Conservation (phyloP, 1,140 invertebrate species). For the Ephestia elutella region DNA sequence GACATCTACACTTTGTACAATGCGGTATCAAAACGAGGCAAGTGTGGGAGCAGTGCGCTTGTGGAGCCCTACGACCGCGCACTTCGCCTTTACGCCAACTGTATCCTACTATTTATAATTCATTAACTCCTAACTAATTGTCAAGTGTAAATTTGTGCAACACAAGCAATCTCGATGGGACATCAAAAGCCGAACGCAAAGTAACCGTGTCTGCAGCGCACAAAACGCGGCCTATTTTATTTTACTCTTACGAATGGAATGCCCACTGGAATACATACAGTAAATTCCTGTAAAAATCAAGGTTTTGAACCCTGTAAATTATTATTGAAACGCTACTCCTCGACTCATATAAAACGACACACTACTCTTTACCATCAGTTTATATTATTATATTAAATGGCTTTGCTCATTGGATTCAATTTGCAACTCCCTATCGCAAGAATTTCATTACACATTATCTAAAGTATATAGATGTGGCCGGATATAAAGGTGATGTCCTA, state of each 20-base stretch:
- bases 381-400: slow-evolving; percentile 32
- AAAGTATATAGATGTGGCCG: slow-evolving; percentile 56
- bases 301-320: slow-evolving; percentile 40
- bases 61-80: slow-evolving; percentile 27
- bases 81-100: slow-evolving; percentile 29
- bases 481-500: slow-evolving; percentile 56
- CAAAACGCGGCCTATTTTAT: slow-evolving; percentile 12
- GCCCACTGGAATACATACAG: slow-evolving; percentile 28
- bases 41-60: slow-evolving; percentile 9
- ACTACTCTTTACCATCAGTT: slow-evolving; percentile 47
- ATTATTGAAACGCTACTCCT: slow-evolving; percentile 36
- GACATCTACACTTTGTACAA: slow-evolving; percentile 54
- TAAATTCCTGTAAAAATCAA: slow-evolving; percentile 39
- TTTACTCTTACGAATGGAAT: slow-evolving; percentile 25
- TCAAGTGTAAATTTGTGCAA: slow-evolving; percentile 62
- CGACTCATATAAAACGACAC: slow-evolving; percentile 60
- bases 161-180: slow-evolving; percentile 45
- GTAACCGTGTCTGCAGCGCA: slow-evolving; percentile 21
- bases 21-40: slow-evolving; percentile 39
- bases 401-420: slow-evolving; percentile 47
- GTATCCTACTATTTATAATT: slow-evolving; percentile 61
- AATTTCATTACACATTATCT: slow-evolving; percentile 49
- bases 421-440: slow-evolving; percentile 51
- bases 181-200: slow-evolving; percentile 41
- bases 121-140: slow-evolving; percentile 60